phyloP scores from a whole-genome alignment of 2,113 vertebrate genomes.

The Pterocles burchelli region DNA sequence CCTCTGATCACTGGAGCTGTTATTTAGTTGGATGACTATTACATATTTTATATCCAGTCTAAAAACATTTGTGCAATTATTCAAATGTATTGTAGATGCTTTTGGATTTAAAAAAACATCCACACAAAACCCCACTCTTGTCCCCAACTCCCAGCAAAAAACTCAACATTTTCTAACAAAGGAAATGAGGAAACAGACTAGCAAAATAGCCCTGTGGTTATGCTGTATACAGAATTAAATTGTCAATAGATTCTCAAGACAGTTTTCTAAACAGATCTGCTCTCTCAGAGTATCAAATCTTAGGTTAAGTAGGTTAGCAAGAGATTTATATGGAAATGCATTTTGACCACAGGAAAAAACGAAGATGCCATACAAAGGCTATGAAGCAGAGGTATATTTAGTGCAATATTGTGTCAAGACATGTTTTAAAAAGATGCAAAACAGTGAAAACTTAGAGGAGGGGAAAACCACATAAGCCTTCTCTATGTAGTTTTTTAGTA shows the following conservation, averaged over 20 bases:
- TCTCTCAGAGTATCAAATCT: neutral
- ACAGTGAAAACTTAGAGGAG: neutral
- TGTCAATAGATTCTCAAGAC: neutral
- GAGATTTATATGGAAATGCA: neutral
- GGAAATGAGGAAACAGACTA: neutral
- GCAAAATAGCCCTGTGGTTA: neutral
- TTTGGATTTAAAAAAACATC: neutral
- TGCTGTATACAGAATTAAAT: neutral
- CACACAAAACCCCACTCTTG: neutral
- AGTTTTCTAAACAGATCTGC: neutral
- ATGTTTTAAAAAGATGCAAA: neutral
- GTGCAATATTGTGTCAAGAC: neutral
- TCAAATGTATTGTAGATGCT: neutral
- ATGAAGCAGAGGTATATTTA: neutral
- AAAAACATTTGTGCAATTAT: neutral
- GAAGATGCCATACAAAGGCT: neutral
- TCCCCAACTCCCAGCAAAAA: fast-evolving
- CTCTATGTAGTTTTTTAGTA: neutral
- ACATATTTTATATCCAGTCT: neutral
- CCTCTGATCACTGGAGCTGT: neutral
- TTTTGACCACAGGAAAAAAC: neutral
- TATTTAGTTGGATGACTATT: neutral
- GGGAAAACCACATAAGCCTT: neutral
- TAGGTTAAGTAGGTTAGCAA: neutral
- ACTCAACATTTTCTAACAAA: neutral